Evolutionary conservation across 2,888 invertebrate species (phyloP), one percentile per base, ranked within the genome.

Genomic region (Celastrina argiolus): DNA sequence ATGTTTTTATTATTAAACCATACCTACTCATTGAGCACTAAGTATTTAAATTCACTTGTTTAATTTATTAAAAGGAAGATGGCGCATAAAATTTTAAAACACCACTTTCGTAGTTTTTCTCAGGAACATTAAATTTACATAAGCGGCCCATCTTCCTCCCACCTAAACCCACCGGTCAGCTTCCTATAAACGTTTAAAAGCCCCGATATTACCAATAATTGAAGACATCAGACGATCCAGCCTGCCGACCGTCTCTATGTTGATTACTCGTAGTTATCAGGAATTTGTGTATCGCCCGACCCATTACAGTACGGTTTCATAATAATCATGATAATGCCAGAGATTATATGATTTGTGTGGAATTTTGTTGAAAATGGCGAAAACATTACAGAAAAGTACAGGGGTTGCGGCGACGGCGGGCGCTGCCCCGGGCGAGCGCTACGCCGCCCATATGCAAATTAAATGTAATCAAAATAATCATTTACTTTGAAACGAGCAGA

Each of bases 321-420:
- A 91, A 91, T 91, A 86, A 88, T 87, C 85, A 89, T 91, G 88
- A 91, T 91, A 83, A 89, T 84, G 82, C 80, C 83, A 83, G 84
- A 90, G 88, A 91, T 91, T 91, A 91, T 89, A 90, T 82, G 86
- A 91, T 90, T 91, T 90, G 91, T 85, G 80, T 75, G 91, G 90
- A 91, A 90, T 89, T 90, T 90, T 88, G 90, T 90, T 89, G 88
- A 83, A 90, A 90, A 91, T 88, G 90, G 91, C 90, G 90, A 91
- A 91, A 90, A 91, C 87, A 91, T 91, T 90, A 89, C 87, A 88
- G 87, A 88, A 90, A 90, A 90, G 86, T 88, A 89, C 87, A 84
- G 88, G 90, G 88, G 87, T 87, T 80, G 86, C 83, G 82, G 84
- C 82, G 82, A 81, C 81, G 85, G 76, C 74, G 81, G 78, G 78